These are phyloP conservation scores for Frankliniella intonsa DNA, from an alignment of 2,888 invertebrate species.

Conservation along the genomic window DNA sequence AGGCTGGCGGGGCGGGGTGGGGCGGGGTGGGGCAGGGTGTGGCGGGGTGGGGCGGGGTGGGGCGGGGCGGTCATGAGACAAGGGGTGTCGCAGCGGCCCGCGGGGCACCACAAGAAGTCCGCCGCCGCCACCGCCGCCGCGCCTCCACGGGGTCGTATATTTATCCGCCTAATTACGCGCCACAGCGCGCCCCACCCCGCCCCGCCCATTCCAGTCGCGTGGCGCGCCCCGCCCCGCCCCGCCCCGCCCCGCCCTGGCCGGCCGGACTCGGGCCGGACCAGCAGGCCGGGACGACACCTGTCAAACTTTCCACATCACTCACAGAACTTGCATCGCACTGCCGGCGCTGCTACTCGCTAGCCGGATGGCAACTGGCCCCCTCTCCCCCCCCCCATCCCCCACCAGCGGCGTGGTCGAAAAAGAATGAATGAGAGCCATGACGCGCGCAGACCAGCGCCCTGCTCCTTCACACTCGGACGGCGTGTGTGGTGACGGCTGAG, in stretches of 20 bases:
- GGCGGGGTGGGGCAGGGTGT: neutral
- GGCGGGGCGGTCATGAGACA: neutral
- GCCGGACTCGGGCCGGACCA: neutral
- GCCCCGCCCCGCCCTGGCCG: neutral
- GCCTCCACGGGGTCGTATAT: neutral
- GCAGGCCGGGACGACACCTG: neutral
- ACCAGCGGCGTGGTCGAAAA: too few relatives aligned
- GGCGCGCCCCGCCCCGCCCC: neutral
- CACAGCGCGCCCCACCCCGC: neutral
- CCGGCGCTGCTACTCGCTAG: neutral
- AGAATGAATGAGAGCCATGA: too few relatives aligned
- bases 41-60: neutral
- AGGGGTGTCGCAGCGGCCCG: neutral
- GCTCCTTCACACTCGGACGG: too few relatives aligned
- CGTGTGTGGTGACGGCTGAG: too few relatives aligned
- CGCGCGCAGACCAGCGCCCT: too few relatives aligned
- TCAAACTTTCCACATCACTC: constrained; percentile 12
- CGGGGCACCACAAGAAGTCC: neutral
- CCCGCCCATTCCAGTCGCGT: neutral
- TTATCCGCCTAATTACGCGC: constrained; percentile 19
- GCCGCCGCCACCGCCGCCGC: neutral
- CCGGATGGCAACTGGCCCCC: neutral
- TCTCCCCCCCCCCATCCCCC: too few relatives aligned
- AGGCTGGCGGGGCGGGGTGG: neutral
- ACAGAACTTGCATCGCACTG: neutral